Percentiles rank a stretch among this genome's conserved stretches.
Conservation (phyloP, 2,113 vertebrate species). For the Hemiscyllium ocellatum region DNA sequence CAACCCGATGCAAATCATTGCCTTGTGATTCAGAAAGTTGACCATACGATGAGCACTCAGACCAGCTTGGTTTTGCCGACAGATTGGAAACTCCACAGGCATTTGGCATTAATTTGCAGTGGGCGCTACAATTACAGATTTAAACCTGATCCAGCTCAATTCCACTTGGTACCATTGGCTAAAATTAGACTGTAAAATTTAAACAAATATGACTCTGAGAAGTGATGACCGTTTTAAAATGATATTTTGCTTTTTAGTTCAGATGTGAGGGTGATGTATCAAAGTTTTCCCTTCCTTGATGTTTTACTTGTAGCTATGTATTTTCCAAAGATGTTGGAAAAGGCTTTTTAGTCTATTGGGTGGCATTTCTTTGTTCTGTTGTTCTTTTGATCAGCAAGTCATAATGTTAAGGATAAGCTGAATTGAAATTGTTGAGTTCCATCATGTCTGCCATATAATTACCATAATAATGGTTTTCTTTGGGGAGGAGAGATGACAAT, state of each 20-base stretch:
- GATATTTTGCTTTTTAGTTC: constrained; percentile 4
- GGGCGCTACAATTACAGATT: not conserved
- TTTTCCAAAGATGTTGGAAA: not conserved
- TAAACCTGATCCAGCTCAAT: not conserved
- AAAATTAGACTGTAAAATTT: not conserved
- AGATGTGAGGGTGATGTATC: not conserved
- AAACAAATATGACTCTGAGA: not conserved
- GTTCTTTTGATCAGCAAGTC: not conserved
- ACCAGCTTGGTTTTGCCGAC: not conserved
- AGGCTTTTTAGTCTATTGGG: not conserved
- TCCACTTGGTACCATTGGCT: not conserved
- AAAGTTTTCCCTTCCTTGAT: not conserved
- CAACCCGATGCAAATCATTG: too few species aligned
- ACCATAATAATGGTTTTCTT: not conserved
- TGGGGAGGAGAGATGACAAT: not conserved
- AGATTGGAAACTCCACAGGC: not conserved
- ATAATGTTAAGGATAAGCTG: not conserved
- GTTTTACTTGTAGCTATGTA: constrained; percentile 4
- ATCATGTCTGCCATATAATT: not conserved
- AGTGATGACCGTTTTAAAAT: not conserved
- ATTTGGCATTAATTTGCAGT: not conserved
- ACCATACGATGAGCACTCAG: not conserved
- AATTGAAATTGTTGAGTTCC: not conserved
- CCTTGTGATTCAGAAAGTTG: too few species aligned
- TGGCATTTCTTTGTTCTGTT: not conserved